Evolutionary conservation across 2,888 invertebrate species (phyloP).

Genomic region (Crioceris asparagi): DNA sequence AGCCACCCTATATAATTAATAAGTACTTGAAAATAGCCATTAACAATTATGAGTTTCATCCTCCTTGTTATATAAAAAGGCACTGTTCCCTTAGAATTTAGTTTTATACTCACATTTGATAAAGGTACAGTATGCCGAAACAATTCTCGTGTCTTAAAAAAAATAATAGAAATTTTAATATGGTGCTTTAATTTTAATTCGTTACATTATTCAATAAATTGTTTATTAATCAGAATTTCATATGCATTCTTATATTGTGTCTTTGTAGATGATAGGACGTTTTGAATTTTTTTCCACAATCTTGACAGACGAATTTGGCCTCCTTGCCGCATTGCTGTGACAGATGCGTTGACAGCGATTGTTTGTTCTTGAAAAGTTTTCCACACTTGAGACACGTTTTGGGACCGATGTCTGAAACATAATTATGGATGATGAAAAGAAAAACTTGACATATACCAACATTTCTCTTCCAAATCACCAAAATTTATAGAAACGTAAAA

Average conservation of each 20-base stretch:
- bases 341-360: slow-evolving; percentile 12
- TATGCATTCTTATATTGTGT: slow-evolving; percentile 7
- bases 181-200: too few relatives aligned
- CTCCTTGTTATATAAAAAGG: too few relatives aligned
- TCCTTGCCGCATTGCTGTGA: slow-evolving; percentile 12
- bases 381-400: slow-evolving; percentile 10
- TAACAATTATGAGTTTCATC: too few relatives aligned
- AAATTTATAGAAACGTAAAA: too few relatives aligned
- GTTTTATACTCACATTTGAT: not conserved
- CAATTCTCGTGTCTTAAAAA: too few relatives aligned
- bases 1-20: too few relatives aligned
- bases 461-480: not conserved
- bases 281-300: slow-evolving; percentile 15
- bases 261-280: slow-evolving; percentile 14
- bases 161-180: too few relatives aligned
- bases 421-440: too few relatives aligned
- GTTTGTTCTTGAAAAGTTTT: slow-evolving; percentile 14
- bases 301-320: slow-evolving; percentile 10
- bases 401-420: not conserved
- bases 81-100: not conserved
- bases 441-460: not conserved
- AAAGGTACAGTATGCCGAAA: too few relatives aligned
- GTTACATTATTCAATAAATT: too few relatives aligned
- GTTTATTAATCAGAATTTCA: too few relatives aligned
- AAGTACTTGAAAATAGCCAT: too few relatives aligned